Percentiles rank a stretch among this genome's conserved stretches.
Conservation (phyloP, 2,797 vertebrate genomes). For the Tokudaia tokunoshimensis region DNA sequence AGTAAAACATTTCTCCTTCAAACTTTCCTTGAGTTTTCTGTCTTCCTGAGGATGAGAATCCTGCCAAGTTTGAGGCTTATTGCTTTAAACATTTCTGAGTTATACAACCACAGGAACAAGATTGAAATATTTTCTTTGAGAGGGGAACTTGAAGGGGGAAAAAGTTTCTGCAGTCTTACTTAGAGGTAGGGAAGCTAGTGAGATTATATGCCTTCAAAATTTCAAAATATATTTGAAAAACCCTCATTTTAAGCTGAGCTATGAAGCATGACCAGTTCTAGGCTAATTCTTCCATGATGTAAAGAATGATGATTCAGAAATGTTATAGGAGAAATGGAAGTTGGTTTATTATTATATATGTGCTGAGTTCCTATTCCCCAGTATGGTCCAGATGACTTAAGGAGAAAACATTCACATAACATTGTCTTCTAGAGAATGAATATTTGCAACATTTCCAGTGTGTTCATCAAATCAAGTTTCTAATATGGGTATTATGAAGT, state of each 20-base stretch:
- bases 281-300: slow-evolving; percentile 49
- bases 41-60: slow-evolving; percentile 32
- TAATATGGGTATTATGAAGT: not conserved
- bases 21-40: slow-evolving; percentile 74
- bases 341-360: not conserved
- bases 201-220: slow-evolving; percentile 63
- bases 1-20: slow-evolving; percentile 70
- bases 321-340: slow-evolving; percentile 27
- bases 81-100: slow-evolving; percentile 78
- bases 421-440: slow-evolving; percentile 31
- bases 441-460: slow-evolving; percentile 31
- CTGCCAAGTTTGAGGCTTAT: slow-evolving; percentile 75
- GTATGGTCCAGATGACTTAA: not conserved
- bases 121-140: slow-evolving; percentile 76
- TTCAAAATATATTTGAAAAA: slow-evolving; percentile 18
- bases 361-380: not conserved
- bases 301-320: slow-evolving; percentile 54
- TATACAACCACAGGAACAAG: slow-evolving; percentile 75
- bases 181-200: slow-evolving; percentile 54
- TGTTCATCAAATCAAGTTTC: not conserved
- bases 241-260: slow-evolving; percentile 20
- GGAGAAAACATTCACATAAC: slow-evolving; percentile 18
- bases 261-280: slow-evolving; percentile 63
- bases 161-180: slow-evolving; percentile 56
- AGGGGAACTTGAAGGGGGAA: slow-evolving; percentile 35